These are phyloP conservation scores for Orientallactaga sibirica DNA, from an alignment of 2,797 vertebrate species.

Conservation along the genomic window DNA sequence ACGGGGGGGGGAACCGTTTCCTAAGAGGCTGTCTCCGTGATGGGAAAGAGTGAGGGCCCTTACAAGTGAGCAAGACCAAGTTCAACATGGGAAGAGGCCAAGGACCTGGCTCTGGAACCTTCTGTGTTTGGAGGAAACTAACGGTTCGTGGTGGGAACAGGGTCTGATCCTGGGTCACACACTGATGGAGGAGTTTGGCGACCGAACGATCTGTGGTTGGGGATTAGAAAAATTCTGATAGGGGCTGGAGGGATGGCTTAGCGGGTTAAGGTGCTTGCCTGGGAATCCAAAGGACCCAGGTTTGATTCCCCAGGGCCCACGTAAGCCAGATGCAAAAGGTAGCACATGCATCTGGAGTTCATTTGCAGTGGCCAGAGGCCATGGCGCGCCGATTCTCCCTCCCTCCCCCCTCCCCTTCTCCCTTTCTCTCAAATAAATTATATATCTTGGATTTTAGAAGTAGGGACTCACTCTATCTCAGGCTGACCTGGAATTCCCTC, in stretches of 20 bases:
- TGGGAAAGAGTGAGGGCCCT: background rate
- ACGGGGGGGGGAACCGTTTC: background rate
- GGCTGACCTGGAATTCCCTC: no score
- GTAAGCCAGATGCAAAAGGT: no score
- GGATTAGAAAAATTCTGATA: background rate
- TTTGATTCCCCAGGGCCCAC: no score
- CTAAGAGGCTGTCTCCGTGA: background rate
- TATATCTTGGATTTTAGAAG: no score
- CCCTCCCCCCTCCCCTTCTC: no score
- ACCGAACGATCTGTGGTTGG: background rate
- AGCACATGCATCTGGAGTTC: no score
- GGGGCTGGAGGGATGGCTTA: no score
- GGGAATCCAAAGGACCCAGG: no score
- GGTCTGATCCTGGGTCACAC: background rate
- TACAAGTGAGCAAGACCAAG: background rate
- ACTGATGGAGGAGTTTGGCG: background rate
- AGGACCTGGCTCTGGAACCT: background rate
- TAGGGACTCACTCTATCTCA: no score
- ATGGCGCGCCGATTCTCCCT: background rate
- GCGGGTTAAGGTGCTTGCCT: no score
- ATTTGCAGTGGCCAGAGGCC: no score
- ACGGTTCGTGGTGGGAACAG: background rate
- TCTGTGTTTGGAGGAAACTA: constrained; percentile 15
- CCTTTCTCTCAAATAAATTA: no score
- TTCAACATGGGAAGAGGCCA: background rate